Conservation (phyloP, 2,113 vertebrate species). For the Odobenus rosmarus region DNA sequence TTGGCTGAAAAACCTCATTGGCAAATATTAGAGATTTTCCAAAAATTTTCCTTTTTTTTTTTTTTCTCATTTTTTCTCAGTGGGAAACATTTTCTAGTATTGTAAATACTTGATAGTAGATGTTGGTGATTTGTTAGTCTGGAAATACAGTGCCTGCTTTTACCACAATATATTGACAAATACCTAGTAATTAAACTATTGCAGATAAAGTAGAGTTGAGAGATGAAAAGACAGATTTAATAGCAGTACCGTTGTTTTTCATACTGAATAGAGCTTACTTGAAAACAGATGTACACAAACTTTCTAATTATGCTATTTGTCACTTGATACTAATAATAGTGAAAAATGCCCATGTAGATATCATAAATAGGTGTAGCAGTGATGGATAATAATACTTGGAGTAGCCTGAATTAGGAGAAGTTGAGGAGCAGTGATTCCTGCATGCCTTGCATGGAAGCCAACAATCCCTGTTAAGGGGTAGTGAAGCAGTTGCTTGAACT, state of each 20-base stretch:
- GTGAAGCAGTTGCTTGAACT: background rate
- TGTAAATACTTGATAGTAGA: background rate
- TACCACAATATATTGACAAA: background rate
- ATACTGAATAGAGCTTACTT: background rate
- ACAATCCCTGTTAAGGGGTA: background rate
- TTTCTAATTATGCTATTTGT: background rate
- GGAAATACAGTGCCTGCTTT: background rate
- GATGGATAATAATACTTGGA: background rate
- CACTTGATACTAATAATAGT: background rate
- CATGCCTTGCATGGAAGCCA: too few relatives aligned
- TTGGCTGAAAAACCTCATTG: background rate
- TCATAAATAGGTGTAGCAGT: background rate
- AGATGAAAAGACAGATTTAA: background rate
- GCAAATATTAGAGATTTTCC: background rate
- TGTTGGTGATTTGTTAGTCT: background rate
- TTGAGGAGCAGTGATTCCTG: background rate
- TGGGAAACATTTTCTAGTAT: background rate
- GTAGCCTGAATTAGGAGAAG: background rate
- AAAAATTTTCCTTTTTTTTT: background rate
- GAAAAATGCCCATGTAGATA: background rate
- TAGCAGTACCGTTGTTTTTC: background rate
- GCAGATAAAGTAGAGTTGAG: background rate
- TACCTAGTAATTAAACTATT: background rate
- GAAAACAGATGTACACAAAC: background rate
- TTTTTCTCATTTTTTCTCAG: background rate